A percentile compares a stretch with the other conserved stretches of the same genome.
These are phyloP conservation scores for Alectoris magna DNA, from an alignment of 2,797 vertebrate species.

Conservation along the genomic window DNA sequence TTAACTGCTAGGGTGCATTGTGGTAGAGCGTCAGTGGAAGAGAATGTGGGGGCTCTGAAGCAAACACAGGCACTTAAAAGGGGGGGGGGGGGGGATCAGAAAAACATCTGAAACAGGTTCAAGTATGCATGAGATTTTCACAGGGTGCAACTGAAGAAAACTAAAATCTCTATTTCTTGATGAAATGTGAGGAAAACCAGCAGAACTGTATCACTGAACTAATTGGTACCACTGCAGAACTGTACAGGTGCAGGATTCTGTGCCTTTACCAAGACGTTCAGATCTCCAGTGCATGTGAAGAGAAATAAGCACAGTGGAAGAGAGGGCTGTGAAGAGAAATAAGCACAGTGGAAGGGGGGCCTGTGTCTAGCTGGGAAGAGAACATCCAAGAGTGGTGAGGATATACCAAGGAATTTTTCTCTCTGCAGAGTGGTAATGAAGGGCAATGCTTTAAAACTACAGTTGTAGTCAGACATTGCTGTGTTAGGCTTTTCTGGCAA, in stretches of 20 bases:
- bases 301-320: neutral
- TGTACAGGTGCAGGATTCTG: neutral
- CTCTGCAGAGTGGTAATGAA: neutral
- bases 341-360: neutral
- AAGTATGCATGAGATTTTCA: neutral
- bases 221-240: neutral
- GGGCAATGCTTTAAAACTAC: too few species aligned
- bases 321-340: neutral
- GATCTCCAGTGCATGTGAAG: neutral
- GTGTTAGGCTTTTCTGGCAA: neutral
- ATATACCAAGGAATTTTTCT: neutral
- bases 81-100: neutral
- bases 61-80: neutral
- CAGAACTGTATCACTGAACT: neutral
- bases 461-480: neutral
- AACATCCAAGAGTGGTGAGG: neutral
- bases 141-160: neutral
- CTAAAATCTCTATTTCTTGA: neutral
- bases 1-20: neutral
- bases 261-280: neutral
- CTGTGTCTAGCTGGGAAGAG: neutral
- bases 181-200: neutral
- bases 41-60: neutral
- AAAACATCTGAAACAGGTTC: neutral
- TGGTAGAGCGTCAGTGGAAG: neutral